Percentiles rank a stretch among this genome's conserved stretches.
phyloP scores from a whole-genome alignment of 1,140 invertebrate genomes.

The Drosophila pectinifera region DNA sequence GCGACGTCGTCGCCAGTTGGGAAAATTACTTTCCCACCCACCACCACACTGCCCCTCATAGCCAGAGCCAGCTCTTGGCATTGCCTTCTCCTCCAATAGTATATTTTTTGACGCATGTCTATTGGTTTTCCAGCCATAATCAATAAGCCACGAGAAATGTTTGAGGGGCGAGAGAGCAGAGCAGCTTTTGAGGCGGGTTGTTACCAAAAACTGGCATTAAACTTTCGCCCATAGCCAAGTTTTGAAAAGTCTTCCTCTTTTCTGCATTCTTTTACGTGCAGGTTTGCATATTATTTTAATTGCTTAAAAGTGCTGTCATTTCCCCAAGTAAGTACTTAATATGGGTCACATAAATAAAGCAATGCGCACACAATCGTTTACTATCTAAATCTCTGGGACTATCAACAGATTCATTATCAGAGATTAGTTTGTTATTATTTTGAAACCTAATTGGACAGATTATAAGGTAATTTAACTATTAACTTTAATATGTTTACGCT shows the following conservation, averaged over 20 bases:
- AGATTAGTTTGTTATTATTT: conserved; percentile 23
- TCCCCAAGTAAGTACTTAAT: neutral
- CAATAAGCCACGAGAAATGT: conserved; percentile 57
- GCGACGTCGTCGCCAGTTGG: conserved; percentile 13
- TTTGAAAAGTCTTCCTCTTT: neutral
- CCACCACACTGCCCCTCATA: neutral
- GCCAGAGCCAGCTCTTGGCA: neutral
- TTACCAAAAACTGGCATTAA: conserved; percentile 20
- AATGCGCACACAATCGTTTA: neutral
- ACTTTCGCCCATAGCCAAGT: conserved; percentile 56
- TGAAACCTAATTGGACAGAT: conserved; percentile 8
- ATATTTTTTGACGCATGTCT: conserved; percentile 58
- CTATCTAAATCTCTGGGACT: neutral
- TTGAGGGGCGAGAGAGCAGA: conserved; percentile 27
- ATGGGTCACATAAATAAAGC: conserved; percentile 1
- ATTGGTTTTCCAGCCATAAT: conserved; percentile 72
- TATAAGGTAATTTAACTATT: conserved; percentile 1
- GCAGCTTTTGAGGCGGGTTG: conserved; percentile 16
- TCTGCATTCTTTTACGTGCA: neutral
- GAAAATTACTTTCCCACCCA: conserved; percentile 34
- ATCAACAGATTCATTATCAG: conserved; percentile 20
- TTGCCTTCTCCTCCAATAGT: conserved; percentile 6
- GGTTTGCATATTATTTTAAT: conserved; percentile 7
- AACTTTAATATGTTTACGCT: neutral
- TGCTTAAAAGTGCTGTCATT: neutral